Evolutionary conservation across 2,113 vertebrate genomes (phyloP).

Genomic region (Hydropotes inermis): DNA sequence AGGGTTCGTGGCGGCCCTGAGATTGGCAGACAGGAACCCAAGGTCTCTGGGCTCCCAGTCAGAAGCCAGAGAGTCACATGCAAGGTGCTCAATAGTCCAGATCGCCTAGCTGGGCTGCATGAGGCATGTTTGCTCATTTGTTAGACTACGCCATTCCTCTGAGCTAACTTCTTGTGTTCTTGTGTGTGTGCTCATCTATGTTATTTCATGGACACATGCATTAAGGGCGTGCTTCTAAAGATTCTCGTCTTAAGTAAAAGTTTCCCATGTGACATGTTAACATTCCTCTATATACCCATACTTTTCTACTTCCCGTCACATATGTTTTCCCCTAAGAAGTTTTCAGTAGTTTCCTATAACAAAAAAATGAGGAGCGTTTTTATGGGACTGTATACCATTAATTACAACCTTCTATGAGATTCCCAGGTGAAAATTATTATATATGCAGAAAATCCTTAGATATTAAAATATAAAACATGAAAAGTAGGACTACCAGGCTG

Average conservation of each 20-base stretch:
- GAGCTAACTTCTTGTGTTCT: neutral
- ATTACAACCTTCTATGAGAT: neutral
- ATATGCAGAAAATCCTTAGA: neutral
- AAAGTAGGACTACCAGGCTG: neutral
- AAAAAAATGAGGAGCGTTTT: neutral
- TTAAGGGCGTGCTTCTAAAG: neutral
- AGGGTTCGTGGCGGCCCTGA: neutral
- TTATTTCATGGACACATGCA: neutral
- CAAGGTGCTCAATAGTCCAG: neutral
- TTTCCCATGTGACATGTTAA: neutral
- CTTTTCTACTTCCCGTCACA: neutral
- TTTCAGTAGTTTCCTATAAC: conserved; percentile 42
- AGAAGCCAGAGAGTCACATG: neutral
- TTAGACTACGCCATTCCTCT: neutral
- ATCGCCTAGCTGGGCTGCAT: too few species aligned
- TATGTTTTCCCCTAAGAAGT: neutral
- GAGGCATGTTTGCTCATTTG: neutral
- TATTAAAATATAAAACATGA: neutral
- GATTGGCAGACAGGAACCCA: neutral
- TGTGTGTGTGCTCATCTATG: neutral
- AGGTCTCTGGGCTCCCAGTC: neutral
- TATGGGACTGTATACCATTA: neutral
- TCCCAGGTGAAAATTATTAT: neutral
- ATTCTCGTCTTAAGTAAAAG: neutral
- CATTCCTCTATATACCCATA: neutral